Evolutionary conservation across 2,113 vertebrate species (phyloP).

Genomic region (Grammomys dolichurus): DNA sequence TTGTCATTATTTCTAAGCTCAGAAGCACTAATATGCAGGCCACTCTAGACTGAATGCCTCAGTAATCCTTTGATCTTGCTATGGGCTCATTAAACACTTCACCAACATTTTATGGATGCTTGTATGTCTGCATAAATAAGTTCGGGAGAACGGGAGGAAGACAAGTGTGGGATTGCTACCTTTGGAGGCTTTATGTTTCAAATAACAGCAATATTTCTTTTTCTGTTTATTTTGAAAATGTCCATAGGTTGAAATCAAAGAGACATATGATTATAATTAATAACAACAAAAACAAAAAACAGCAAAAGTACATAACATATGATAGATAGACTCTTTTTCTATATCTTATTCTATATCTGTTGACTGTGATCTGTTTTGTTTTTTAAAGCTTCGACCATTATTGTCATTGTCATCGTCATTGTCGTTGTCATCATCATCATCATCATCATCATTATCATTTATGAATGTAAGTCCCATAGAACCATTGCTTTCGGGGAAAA

Average conservation of each 20-base stretch:
- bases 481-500: conserved; percentile 34
- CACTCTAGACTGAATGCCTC: background rate
- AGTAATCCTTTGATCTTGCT: background rate
- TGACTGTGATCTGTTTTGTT: background rate
- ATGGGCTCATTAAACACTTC: background rate
- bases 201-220: conserved; percentile 4
- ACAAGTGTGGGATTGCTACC: background rate
- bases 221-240: conserved; percentile 22
- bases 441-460: background rate
- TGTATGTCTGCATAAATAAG: conserved; percentile 26
- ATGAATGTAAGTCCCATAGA: background rate
- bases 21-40: background rate
- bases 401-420: background rate
- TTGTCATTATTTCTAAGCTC: conserved; percentile 9
- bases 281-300: background rate
- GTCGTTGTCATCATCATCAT: background rate
- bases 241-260: background rate
- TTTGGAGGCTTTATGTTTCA: conserved; percentile 27
- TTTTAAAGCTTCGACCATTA: background rate
- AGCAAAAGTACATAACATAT: background rate
- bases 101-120: background rate
- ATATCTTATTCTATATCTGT: background rate
- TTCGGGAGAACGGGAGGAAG: background rate
- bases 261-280: conserved; percentile 4
- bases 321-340: background rate